Percentiles rank a stretch among this genome's conserved stretches.
Conservation (phyloP, 2,797 vertebrate genomes). For the Nyctibius grandis region DNA sequence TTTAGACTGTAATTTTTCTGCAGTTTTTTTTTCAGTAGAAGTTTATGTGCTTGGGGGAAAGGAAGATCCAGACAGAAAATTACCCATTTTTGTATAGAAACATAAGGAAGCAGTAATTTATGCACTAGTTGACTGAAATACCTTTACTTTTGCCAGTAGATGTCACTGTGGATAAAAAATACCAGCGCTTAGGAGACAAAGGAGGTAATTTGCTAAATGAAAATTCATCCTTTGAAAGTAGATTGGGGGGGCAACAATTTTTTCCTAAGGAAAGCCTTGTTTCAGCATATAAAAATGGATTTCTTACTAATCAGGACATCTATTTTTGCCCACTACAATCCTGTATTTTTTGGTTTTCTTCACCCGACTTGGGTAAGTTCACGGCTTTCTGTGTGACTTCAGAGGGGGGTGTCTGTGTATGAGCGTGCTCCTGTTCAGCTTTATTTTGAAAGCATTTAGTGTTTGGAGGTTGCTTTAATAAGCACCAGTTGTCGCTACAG, state of each 20-base stretch:
- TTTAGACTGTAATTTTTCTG: neutral
- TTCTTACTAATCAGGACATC: neutral
- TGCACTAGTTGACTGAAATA: neutral
- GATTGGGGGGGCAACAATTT: neutral
- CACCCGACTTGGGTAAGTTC: conserved; percentile 27
- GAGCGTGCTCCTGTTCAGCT: neutral
- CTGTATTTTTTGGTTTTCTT: neutral
- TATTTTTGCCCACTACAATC: neutral
- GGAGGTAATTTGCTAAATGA: conserved; percentile 66
- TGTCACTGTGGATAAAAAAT: conserved; percentile 67
- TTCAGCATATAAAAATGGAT: neutral
- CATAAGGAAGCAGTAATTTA: neutral
- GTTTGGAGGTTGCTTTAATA: neutral
- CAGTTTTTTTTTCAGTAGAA: neutral
- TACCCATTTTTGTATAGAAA: neutral
- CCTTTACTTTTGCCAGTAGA: conserved; percentile 66
- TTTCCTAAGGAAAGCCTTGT: neutral
- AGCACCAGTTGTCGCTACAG: neutral
- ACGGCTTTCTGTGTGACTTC: neutral
- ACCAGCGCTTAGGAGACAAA: conserved; percentile 49
- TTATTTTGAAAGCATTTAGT: neutral
- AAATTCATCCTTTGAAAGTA: conserved; percentile 52
- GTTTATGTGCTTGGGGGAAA: neutral
- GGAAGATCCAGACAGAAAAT: neutral
- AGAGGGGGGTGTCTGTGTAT: neutral